Evolutionary conservation across 2,888 invertebrate species (phyloP).

Genomic region (Arrhopalites spinosus): DNA sequence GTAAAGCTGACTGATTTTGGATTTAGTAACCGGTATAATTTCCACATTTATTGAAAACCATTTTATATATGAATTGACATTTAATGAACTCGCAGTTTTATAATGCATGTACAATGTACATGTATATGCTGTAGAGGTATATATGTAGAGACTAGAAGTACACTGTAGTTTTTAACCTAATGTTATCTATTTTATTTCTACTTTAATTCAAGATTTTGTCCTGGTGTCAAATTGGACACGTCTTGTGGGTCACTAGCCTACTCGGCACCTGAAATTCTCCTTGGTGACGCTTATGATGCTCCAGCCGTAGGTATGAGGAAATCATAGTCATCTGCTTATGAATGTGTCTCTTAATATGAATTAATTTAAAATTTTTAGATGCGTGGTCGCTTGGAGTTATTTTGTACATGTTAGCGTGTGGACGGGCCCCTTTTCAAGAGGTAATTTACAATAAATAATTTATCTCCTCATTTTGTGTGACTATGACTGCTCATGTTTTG

Average conservation of each 20-base stretch:
- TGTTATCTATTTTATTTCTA: background rate
- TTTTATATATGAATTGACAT: background rate
- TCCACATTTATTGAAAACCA: background rate
- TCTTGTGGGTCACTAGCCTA: conserved; percentile 98
- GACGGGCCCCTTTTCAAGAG: conserved; percentile 97
- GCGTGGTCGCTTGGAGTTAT: conserved; percentile 99
- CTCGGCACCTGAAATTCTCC: conserved; percentile 97
- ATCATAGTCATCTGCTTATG: background rate
- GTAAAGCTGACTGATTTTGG: conserved; percentile 99
- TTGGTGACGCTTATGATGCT: conserved; percentile 96
- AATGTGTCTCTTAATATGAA: background rate
- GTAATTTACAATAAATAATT: no score
- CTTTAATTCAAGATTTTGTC: conserved; percentile 71
- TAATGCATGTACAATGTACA: background rate
- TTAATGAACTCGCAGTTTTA: background rate
- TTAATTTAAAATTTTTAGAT: conserved; percentile 65
- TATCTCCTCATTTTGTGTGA: no score
- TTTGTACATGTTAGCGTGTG: conserved; percentile 97
- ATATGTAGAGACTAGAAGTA: no score
- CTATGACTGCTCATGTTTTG: no score
- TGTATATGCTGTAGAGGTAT: no score
- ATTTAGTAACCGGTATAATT: conserved; percentile 78
- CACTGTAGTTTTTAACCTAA: no score
- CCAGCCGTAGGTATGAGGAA: conserved; percentile 83
- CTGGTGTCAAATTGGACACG: conserved; percentile 95